Conservation (phyloP, 2,797 vertebrate species). For the Pseudochromis fuscus region DNA sequence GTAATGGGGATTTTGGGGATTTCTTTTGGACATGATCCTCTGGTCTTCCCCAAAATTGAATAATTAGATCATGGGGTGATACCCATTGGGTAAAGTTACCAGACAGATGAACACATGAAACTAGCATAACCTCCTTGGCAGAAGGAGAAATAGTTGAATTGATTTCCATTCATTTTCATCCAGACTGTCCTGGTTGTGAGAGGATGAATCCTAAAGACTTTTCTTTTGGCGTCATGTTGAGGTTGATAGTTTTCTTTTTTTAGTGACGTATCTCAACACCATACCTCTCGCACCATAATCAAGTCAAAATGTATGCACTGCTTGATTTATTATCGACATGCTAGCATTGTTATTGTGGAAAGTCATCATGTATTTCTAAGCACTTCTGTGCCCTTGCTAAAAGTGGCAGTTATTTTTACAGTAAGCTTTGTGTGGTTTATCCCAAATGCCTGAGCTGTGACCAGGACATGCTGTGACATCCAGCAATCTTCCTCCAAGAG, state of each 20-base stretch:
- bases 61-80: too few species aligned
- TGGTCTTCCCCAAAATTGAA: too few species aligned
- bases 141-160: too few species aligned
- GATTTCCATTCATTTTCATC: too few species aligned
- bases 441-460: background rate
- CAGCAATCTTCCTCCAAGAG: constrained; percentile 41
- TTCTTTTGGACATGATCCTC: too few species aligned
- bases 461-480: constrained; percentile 6
- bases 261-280: too few species aligned
- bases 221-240: too few species aligned
- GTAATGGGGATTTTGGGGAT: too few species aligned
- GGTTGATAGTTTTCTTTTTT: too few species aligned
- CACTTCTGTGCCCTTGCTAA: background rate
- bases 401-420: background rate
- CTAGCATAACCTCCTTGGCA: too few species aligned
- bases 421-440: constrained; percentile 4
- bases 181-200: background rate
- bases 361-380: background rate
- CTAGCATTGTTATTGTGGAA: background rate
- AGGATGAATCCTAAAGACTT: background rate
- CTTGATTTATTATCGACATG: background rate
- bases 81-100: too few species aligned
- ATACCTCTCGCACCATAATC: background rate
- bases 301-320: background rate
- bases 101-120: too few species aligned